Evolutionary conservation across 2,888 invertebrate species (phyloP), one percentile per base, ranked within the genome.

Genomic region (Drosophila picticornis): DNA sequence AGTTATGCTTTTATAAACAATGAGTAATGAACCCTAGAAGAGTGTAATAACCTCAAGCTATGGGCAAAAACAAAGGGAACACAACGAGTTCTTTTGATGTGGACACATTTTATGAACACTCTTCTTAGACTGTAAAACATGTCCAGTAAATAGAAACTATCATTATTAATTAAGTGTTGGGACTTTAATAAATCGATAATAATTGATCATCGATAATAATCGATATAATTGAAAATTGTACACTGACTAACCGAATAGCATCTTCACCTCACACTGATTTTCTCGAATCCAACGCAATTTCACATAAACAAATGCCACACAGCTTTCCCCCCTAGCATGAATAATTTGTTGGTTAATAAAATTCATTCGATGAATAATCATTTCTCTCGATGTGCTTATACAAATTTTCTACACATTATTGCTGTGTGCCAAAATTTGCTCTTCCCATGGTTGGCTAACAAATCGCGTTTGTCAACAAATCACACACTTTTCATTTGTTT

Each of bases 391-490:
- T 25, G 7, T 48, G 32, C 19, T 27, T 19, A 7, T 29, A 22
- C 6, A 52, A 22, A 51, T 10, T 9, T 19, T n/a, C 1, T 0
- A 1, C 3, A 1, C 32, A 36, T 25, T 13, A 36, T 22, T 43
- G 16, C 6, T 10, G 4, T 36, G 13, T 32, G 43, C 9, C 13
- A 22, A 40, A 7, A 29, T 34, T 25, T 66, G 29, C 27, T 27
- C 32, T 10, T 16, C 32, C 19, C 34, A 19, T 31, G 22, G 38
- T 46, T 65, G 29, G 7, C 31, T 19, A 46, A 32, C 27, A 55
- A 55, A 64, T 59, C 9, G 29, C 25, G 56, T 60, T 56, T 59
- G 57, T 59, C 43, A 55, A 22, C 58, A 55, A 59, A 56, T 40
- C 25, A 4, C 51, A 36, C 16, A 38, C 34, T 34, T 51, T 10